These are phyloP conservation scores for Spinus olivaceus DNA, from an alignment of 2,797 vertebrate species.

Conservation along the genomic window DNA sequence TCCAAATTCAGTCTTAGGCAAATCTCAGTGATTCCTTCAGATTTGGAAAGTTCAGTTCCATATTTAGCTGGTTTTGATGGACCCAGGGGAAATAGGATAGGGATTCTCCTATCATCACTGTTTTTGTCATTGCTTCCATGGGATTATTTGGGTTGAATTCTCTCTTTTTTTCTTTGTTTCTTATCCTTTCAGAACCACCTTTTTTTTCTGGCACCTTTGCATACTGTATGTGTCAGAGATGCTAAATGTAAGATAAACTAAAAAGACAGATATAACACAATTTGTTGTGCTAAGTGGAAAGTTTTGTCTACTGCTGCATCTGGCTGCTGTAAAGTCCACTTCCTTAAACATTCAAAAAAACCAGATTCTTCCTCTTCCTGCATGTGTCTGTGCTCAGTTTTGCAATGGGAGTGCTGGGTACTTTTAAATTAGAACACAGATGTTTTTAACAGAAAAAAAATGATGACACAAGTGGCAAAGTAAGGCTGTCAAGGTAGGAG, in stretches of 20 bases:
- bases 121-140: neutral
- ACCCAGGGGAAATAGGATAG: neutral
- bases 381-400: neutral
- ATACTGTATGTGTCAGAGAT: neutral
- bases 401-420: neutral
- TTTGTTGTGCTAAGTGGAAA: neutral
- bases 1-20: neutral
- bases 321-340: neutral
- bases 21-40: neutral
- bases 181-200: neutral
- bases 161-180: neutral
- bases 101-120: neutral
- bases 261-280: neutral
- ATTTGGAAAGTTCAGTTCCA: neutral
- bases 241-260: neutral
- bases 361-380: neutral
- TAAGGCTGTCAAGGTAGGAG: neutral
- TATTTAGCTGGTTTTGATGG: neutral
- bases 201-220: neutral
- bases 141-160: neutral
- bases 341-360: neutral
- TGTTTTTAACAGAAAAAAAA: neutral
- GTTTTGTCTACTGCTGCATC: neutral
- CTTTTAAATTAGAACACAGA: neutral
- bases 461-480: neutral